Evolutionary conservation across 2,888 invertebrate genomes (phyloP).

Genomic region (Holacanthella duospinosa): DNA sequence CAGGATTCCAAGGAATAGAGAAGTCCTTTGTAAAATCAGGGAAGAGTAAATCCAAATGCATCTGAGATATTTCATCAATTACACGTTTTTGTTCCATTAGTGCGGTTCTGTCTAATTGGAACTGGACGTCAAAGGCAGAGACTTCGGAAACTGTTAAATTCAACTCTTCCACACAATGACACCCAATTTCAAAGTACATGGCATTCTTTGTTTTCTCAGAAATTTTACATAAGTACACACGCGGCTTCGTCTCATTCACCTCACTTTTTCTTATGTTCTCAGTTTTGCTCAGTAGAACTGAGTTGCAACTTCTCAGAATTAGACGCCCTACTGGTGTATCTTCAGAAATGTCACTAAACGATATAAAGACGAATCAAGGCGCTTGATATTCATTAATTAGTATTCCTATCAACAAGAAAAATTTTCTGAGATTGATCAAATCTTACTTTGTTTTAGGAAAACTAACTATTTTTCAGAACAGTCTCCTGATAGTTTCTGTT

Average conservation of each 20-base stretch:
- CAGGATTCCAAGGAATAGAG: slow-evolving; percentile 58
- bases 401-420: no score
- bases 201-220: slow-evolving; percentile 70
- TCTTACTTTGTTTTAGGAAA: no score
- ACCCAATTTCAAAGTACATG: slow-evolving; percentile 61
- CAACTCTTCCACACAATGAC: slow-evolving; percentile 54
- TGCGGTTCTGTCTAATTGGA: slow-evolving; percentile 65
- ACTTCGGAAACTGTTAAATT: slow-evolving; percentile 49
- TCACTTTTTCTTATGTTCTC: slow-evolving; percentile 23
- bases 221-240: slow-evolving; percentile 62
- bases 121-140: slow-evolving; percentile 59
- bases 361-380: no score
- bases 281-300: slow-evolving; percentile 51
- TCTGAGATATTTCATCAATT: slow-evolving; percentile 60
- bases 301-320: slow-evolving; percentile 63
- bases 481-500: no score
- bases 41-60: slow-evolving; percentile 54
- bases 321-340: slow-evolving; percentile 70
- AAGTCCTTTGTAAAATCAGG: slow-evolving; percentile 55
- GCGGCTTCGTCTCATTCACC: slow-evolving; percentile 17
- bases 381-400: no score
- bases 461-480: no score
- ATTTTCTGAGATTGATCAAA: no score
- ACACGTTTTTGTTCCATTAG: slow-evolving; percentile 78
- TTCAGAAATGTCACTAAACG: slow-evolving; percentile 58